Evolutionary conservation across 2,888 invertebrate genomes (phyloP), one percentile per base, ranked within the genome.

Genomic region (Spisula solida): DNA sequence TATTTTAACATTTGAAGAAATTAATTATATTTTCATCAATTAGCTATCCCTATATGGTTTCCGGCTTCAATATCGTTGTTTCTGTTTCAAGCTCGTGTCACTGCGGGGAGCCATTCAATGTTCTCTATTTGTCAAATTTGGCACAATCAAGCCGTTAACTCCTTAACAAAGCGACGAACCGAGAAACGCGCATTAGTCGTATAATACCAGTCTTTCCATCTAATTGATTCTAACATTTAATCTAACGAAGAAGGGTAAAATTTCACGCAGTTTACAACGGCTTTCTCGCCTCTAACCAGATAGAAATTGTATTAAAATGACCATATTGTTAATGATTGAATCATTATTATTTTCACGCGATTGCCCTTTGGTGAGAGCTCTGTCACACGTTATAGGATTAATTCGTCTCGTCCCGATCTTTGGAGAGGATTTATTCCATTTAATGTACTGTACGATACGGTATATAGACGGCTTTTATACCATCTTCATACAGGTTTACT

Each of bases 241-340:
- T 66, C 78, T 89, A 85, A 88, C 85, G 87, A 75, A 70, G 80
- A 84, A 48, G 80, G 88, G 55, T 87, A 85, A 88, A 89, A 89
- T 88, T 88, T 91, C 88, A 91, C 88, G 86, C 91, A 88, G 79
- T 81, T 51, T 70, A 91, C 91, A 91, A 79, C 85, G 55, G 83
- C 48, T 87, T 79, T 87, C 66, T 81, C 80, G 81, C 55, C 66
- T 66, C 34, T 80, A 84, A 47, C 83, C 83, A 70, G 88, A 87
- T 83, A 79, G 85, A 82, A 80, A 82, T 87, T 91, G 89, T 89
- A 89, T 81, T 85, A 80, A 81, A 85, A 89, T 81, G 85, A 31
- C 66, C 81, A 41, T 82, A 85, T 60, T 83, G 51, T 29, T 51
- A 75, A 83, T 87, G 75, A 85, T 85, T 85, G 82, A 75, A 87